phyloP scores from a whole-genome alignment of 1,140 invertebrate genomes.

The Ericerus pela region DNA sequence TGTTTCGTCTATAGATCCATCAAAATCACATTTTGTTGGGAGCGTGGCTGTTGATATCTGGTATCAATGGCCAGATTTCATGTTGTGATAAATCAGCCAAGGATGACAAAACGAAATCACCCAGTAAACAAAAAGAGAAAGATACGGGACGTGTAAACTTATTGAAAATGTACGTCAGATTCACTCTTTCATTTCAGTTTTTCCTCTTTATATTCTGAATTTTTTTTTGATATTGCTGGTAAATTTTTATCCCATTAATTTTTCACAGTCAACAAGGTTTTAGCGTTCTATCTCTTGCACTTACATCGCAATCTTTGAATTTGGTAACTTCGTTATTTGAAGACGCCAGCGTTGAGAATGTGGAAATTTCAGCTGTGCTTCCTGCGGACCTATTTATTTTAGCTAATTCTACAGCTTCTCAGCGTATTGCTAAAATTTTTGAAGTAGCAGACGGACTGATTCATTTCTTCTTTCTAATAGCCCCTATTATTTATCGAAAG shows the following conservation, averaged over 20 bases:
- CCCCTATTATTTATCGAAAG: constrained; percentile 77
- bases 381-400: constrained; percentile 41
- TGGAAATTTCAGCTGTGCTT: constrained; percentile 30
- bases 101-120: constrained; percentile 47
- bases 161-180: constrained; percentile 48
- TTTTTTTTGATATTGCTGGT: neutral
- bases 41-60: constrained; percentile 69
- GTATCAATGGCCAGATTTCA: constrained; percentile 55
- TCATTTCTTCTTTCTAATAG: constrained; percentile 70
- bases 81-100: constrained; percentile 38
- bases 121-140: constrained; percentile 44
- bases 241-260: neutral
- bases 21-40: constrained; percentile 80
- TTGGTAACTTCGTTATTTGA: constrained; percentile 48
- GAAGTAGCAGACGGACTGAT: constrained; percentile 42
- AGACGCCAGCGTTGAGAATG: constrained; percentile 36
- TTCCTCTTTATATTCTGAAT: constrained; percentile 3
- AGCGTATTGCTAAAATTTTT: constrained; percentile 48
- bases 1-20: constrained; percentile 43
- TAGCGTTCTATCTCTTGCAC: constrained; percentile 54
- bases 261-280: constrained; percentile 45
- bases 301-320: constrained; percentile 55
- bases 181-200: neutral
- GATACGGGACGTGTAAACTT: constrained; percentile 41
- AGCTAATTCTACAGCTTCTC: constrained; percentile 44